phyloP scores from a whole-genome alignment of 2,888 invertebrate genomes.

The Catocala fraxini region DNA sequence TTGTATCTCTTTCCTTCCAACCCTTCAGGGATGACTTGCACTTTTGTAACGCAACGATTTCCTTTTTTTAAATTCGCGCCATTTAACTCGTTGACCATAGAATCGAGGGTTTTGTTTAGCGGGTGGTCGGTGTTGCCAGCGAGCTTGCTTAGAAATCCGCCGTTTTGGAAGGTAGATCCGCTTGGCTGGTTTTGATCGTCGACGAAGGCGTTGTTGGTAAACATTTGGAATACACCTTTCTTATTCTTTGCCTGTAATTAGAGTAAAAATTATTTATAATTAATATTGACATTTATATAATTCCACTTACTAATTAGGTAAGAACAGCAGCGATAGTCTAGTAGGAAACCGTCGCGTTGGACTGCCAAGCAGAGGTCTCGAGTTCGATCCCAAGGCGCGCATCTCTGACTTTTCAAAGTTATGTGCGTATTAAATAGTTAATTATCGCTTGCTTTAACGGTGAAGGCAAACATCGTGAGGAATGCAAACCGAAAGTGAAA shows the following conservation, averaged over 20 bases:
- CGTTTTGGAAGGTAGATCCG: constrained; percentile 52
- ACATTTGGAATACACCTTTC: constrained; percentile 55
- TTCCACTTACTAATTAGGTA: no score
- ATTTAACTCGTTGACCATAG: constrained; percentile 71
- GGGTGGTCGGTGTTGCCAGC: constrained; percentile 72
- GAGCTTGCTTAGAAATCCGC: constrained; percentile 73
- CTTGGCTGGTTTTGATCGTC: constrained; percentile 49
- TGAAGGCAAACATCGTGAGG: no score
- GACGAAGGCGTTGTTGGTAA: constrained; percentile 68
- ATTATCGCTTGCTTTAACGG: no score
- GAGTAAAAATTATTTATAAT: no score
- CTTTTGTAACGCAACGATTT: constrained; percentile 27
- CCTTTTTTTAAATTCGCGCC: constrained; percentile 44
- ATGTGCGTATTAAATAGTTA: no score
- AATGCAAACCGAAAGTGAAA: no score
- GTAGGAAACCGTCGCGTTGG: no score
- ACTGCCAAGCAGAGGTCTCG: no score
- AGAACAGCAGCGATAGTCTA: no score
- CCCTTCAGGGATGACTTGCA: constrained; percentile 58
- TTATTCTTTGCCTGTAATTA: constrained; percentile 56
- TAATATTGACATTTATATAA: no score
- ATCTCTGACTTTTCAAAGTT: no score
- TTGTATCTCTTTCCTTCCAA: constrained; percentile 73
- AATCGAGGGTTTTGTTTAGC: constrained; percentile 71
- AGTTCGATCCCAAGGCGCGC: no score